A percentile compares a stretch with the other conserved stretches of the same genome.
These are phyloP conservation scores for Leuctra nigra DNA, from an alignment of 2,888 invertebrate genomes.

Conservation along the genomic window DNA sequence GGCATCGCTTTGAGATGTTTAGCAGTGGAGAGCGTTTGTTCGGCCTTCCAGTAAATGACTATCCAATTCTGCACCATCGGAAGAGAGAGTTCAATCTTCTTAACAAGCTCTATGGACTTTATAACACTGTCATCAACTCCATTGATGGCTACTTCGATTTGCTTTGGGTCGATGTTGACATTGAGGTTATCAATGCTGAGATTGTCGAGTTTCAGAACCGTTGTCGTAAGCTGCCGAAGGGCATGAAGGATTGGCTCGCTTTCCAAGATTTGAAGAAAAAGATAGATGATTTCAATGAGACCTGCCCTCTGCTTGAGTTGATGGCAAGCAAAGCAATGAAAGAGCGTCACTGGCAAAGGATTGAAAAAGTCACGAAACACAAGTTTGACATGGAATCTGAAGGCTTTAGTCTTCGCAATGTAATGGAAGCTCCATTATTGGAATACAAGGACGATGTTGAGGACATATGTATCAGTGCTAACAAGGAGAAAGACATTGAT, in stretches of 20 bases:
- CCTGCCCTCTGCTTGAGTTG: slow-evolving; percentile 74
- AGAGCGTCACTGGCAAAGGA: slow-evolving; percentile 67
- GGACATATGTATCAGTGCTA: slow-evolving; percentile 85
- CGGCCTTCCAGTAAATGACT: slow-evolving; percentile 75
- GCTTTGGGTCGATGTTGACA: slow-evolving; percentile 76
- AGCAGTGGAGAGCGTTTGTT: slow-evolving; percentile 78
- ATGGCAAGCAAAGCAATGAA: slow-evolving; percentile 87
- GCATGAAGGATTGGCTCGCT: slow-evolving; percentile 83
- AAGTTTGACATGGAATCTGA: slow-evolving; percentile 73
- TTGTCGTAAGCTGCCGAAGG: slow-evolving; percentile 76
- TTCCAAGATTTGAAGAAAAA: slow-evolving; percentile 77
- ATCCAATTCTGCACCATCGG: slow-evolving; percentile 69
- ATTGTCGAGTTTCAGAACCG: slow-evolving; percentile 77
- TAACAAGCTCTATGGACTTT: slow-evolving; percentile 72
- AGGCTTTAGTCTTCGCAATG: slow-evolving; percentile 68
- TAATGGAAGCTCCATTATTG: slow-evolving; percentile 79
- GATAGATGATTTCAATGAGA: slow-evolving; percentile 86
- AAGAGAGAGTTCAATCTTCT: slow-evolving; percentile 79
- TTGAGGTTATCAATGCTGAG: slow-evolving; percentile 71
- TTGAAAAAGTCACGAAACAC: slow-evolving; percentile 53
- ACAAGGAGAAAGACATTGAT: slow-evolving; percentile 87
- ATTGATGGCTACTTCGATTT: slow-evolving; percentile 83
- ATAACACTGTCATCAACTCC: slow-evolving; percentile 75
- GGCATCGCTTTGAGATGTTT: slow-evolving; percentile 74
- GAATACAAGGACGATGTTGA: slow-evolving; percentile 82